phyloP scores from a whole-genome alignment of 2,888 invertebrate species.

The Tenthredo scrophulariae region DNA sequence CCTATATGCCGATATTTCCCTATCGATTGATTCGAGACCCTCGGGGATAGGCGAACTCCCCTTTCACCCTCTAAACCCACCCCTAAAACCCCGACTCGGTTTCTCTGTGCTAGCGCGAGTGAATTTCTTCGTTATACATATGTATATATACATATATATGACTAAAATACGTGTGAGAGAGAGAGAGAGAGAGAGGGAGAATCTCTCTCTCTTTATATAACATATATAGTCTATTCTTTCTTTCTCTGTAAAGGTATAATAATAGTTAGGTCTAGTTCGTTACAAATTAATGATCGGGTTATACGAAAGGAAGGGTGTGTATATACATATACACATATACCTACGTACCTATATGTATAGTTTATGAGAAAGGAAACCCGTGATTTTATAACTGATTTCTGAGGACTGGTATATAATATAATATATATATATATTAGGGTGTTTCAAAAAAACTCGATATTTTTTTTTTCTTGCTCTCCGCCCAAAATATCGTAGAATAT shows the following conservation, averaged over 20 bases:
- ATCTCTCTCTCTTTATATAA: not conserved
- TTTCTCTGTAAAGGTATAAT: conserved; percentile 63
- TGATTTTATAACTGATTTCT: conserved; percentile 68
- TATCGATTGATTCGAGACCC: conserved; percentile 74
- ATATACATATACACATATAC: not conserved
- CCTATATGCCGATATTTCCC: conserved; percentile 74
- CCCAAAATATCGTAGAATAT: no score
- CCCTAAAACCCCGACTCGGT: not conserved
- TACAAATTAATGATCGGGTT: conserved; percentile 73
- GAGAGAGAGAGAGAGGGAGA: not conserved
- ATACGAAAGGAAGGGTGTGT: conserved; percentile 55
- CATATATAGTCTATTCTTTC: not conserved
- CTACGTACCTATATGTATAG: not conserved
- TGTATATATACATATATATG: not conserved
- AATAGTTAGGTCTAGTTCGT: conserved; percentile 72
- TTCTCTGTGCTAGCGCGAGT: conserved; percentile 15
- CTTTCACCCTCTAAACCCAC: not conserved
- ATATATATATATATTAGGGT: not conserved
- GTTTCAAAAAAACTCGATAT: no score
- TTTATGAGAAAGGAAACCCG: conserved; percentile 64
- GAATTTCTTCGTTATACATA: conserved; percentile 23
- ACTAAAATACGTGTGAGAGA: not conserved
- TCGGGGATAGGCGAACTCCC: conserved; percentile 49
- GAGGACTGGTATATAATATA: not conserved
- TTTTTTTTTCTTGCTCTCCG: no score